phyloP scores from a whole-genome alignment of 1,140 invertebrate species.

The Pteromalus puparum region DNA sequence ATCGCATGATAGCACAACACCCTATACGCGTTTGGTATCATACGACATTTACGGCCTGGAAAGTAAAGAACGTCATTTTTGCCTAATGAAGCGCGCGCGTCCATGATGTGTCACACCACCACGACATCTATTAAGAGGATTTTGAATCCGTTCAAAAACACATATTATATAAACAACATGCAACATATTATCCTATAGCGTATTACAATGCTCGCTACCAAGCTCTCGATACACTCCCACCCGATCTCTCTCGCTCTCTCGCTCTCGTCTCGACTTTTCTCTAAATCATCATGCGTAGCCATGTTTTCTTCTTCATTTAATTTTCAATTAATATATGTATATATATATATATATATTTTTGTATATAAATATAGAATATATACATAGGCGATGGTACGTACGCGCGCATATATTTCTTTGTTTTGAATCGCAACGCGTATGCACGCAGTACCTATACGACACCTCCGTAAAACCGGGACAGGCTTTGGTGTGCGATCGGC shows the following conservation, averaged over 20 bases:
- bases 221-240: slow-evolving; percentile 38
- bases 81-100: slow-evolving; percentile 55
- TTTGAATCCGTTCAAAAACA: slow-evolving; percentile 71
- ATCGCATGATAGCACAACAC: slow-evolving; percentile 53
- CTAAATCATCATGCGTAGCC: slow-evolving; percentile 24
- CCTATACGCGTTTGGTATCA: slow-evolving; percentile 48
- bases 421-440: slow-evolving; percentile 39
- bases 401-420: slow-evolving; percentile 30
- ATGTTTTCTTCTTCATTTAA: slow-evolving; percentile 1
- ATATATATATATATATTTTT: slow-evolving; percentile 35
- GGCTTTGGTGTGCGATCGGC: slow-evolving; percentile 52
- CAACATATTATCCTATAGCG: slow-evolving; percentile 73
- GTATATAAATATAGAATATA: slow-evolving; percentile 49
- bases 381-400: slow-evolving; percentile 47
- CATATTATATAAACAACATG: slow-evolving; percentile 75
- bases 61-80: slow-evolving; percentile 46
- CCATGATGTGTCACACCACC: slow-evolving; percentile 61
- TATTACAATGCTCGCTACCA: slow-evolving; percentile 65
- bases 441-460: slow-evolving; percentile 44
- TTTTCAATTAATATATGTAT: slow-evolving; percentile 42
- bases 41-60: slow-evolving; percentile 13
- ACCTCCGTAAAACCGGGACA: slow-evolving; percentile 49
- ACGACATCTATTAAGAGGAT: slow-evolving; percentile 71
- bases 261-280: neutral
- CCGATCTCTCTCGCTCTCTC: neutral